These are phyloP conservation scores for Camptogramma bilineatum DNA, from an alignment of 2,888 invertebrate species.

Conservation along the genomic window DNA sequence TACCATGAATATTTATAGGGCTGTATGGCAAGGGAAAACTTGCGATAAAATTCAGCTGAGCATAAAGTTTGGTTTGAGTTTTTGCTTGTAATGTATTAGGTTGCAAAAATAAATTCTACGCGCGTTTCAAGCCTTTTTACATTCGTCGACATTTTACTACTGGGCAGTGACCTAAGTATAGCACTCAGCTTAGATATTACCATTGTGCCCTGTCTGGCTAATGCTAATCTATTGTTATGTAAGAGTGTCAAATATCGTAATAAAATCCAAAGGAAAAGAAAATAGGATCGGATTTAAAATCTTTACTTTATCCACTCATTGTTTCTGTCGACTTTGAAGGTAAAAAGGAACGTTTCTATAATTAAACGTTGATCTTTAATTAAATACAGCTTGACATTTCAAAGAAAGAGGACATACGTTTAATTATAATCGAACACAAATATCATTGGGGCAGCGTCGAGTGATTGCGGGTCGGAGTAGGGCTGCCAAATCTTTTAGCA, in stretches of 20 bases:
- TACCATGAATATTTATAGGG: constrained; percentile 33
- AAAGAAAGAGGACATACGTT: constrained; percentile 82
- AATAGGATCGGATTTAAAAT: not conserved
- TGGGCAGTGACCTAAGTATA: constrained; percentile 1
- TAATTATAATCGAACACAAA: constrained; percentile 83
- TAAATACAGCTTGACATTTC: constrained; percentile 84
- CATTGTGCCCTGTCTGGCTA: not conserved
- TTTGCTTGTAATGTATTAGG: constrained; percentile 29
- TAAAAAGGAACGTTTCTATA: constrained; percentile 55
- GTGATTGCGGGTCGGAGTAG: constrained; percentile 70
- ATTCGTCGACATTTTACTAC: not conserved
- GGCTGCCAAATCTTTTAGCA: constrained; percentile 41
- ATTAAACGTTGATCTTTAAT: constrained; percentile 69
- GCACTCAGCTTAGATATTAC: not conserved
- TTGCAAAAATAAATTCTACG: constrained; percentile 22
- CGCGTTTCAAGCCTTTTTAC: constrained; percentile 9
- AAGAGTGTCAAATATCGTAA: not conserved
- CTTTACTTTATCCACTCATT: constrained; percentile 26
- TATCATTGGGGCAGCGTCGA: constrained; percentile 82
- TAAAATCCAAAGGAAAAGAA: constrained; percentile 2
- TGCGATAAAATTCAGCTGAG: constrained; percentile 35
- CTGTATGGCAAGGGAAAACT: constrained; percentile 33
- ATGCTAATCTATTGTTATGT: not conserved
- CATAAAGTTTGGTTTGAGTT: constrained; percentile 32
- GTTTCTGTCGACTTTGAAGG: constrained; percentile 40